Evolutionary conservation across 2,888 invertebrate genomes (phyloP), one percentile per base, ranked within the genome.

Genomic region (Autographa pulchrina): DNA sequence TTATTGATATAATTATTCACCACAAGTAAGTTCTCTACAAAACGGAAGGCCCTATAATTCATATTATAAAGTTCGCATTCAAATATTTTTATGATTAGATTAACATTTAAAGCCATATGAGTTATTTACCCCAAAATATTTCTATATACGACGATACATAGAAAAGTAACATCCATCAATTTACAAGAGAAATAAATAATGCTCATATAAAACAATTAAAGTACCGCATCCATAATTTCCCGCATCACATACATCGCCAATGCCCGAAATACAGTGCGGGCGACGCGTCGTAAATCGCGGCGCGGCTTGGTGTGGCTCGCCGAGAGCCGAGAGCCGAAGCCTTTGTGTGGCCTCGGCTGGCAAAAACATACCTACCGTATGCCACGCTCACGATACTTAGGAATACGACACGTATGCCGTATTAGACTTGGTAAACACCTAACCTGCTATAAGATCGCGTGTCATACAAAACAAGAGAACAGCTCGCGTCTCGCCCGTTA

Each of bases 261-360:
- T 94, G 94, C 93, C 94, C 95, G 92, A 95, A 95, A 95, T 94
- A 94, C 94, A 92, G 94, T 91, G 94, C 93, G 92, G 96, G 96
- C 96, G 96, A 89, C 93, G 90, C 88, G 96, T 94, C 96, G 96
- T 96, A 96, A 96, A 94, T 96, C 96, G 96, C 96, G 96, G 93
- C 95, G 93, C 93, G 91, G 91, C 91, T 90, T 87, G 94, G 81
- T 52, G 64, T 59, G 72, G 81, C 77, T 66, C 93, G 81, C 72
- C 68, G 71, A 76, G 70, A 76, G 71, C 80, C 77, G 91, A 90
- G 92, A 92, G 92, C 41, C 41, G 41, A 41, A 62, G 80, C 92
- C 93, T 93, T 93, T 92, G 92, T 93, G 92, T 88, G 92, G 91
- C 93, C 93, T 91, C 91, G 84, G 62, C 69, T 73, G 88, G 90